phyloP scores from a whole-genome alignment of 2,113 vertebrate genomes.

The Astatotilapia flaviijosephi region DNA sequence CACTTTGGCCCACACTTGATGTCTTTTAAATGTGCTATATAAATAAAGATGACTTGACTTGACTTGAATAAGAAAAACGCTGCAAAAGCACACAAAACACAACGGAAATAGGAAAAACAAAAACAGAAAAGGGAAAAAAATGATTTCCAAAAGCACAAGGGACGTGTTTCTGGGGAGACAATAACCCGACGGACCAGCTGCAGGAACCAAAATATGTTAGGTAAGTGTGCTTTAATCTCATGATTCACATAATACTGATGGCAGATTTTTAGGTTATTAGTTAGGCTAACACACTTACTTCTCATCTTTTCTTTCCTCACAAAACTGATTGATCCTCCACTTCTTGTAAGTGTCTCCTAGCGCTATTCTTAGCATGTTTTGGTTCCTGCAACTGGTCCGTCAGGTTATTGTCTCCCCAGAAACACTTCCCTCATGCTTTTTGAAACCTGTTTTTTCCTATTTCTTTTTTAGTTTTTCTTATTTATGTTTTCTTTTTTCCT shows the following conservation, averaged over 20 bases:
- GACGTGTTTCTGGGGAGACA: neutral
- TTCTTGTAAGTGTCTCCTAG: neutral
- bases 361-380: neutral
- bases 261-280: neutral
- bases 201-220: neutral
- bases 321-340: neutral
- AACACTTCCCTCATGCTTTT: neutral
- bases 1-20: fast-evolving
- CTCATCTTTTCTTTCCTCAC: neutral
- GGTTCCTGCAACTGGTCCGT: neutral
- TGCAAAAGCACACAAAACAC: neutral
- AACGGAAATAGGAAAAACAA: fast-evolving
- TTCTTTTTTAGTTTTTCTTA: neutral
- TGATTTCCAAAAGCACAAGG: neutral
- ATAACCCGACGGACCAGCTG: neutral
- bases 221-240: neutral
- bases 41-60: neutral
- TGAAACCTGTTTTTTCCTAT: neutral
- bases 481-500: neutral
- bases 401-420: neutral
- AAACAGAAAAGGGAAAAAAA: neutral
- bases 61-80: neutral
- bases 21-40: neutral
- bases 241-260: neutral
- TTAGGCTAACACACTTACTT: neutral